Conservation (phyloP, 2,888 invertebrate species). For the Sphinx pinastri region DNA sequence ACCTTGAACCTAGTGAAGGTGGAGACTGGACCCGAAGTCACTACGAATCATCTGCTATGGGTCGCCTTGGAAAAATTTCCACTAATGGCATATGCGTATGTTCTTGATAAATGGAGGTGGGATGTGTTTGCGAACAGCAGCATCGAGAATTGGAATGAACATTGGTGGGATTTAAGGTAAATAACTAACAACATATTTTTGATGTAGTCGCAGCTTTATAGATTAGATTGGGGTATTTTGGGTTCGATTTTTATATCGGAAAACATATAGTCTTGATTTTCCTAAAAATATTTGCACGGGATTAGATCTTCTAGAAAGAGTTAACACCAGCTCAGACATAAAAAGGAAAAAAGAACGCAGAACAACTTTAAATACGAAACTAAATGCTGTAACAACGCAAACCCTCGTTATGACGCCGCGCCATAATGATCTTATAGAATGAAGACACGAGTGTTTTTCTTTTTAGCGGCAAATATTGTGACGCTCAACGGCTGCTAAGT, state of each 20-base stretch:
- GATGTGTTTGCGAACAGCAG: constrained; percentile 68
- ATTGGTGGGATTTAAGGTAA: constrained; percentile 78
- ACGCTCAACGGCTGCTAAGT: no score
- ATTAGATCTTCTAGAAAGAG: neutral
- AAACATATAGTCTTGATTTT: neutral
- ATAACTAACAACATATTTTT: neutral
- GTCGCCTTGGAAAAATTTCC: constrained; percentile 75
- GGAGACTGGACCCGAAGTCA: constrained; percentile 62
- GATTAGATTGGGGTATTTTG: neutral
- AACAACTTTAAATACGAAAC: no score
- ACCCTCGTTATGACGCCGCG: no score
- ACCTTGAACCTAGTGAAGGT: constrained; percentile 69
- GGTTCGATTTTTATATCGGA: neutral
- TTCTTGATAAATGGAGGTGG: constrained; percentile 77
- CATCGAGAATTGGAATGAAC: constrained; percentile 69
- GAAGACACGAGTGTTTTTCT: no score
- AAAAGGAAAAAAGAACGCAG: no score
- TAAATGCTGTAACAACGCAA: no score
- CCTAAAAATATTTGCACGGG: neutral
- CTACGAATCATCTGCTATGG: constrained; percentile 72
- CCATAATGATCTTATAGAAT: no score
- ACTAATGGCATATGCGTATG: constrained; percentile 73
- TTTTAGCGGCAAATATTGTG: no score
- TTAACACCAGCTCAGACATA: no score
- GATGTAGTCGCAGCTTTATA: neutral